Evolutionary conservation across 2,797 vertebrate species (phyloP), one percentile per base, ranked within the genome.

Genomic region (Danio choprae): DNA sequence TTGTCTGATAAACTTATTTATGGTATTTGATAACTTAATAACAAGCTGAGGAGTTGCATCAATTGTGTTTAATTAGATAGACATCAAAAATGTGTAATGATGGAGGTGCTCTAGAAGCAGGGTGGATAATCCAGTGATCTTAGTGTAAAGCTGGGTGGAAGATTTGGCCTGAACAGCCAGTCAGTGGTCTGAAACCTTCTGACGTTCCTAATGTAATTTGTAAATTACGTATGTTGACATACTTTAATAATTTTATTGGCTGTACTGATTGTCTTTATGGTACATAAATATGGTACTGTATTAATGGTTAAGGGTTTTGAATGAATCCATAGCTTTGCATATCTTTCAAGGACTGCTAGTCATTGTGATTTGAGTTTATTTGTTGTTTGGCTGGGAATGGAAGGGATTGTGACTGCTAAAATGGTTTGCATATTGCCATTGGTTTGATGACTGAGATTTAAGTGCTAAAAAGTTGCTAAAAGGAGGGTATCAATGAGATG

Each of bases 221-320:
- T 18, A 20, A 55, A 20, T 20, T 29, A 29, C 3, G 3, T 55
- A 18, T 55, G 18, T 6, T 11, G 9, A 22, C 53, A 56, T 11
- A 56, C 29, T 59, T 15, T 3, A 59, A 36, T 0, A 59, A 36
- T 4, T 7, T 13, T 36, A 59, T 36, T 3, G 56, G 56, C 12
- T 58, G 11, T 58, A 29, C 29, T 29, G n/a, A 29, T 29, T 29
- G 29, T 29, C 29, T 1, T 29, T 29, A 29, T 1, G 29, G 29
- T 29, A 1, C 29, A 29, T 29, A 3, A 29, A 29, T 29, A 29
- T 29, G 29, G 29, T 29, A 7, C 22, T 15, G 6, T 15, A 36
- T 59, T 36, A 59, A 36, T 59, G 56, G 56, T 59, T 59, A 59
- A 59, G 20, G 5, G 5, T 59, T 58, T 59, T 59, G 58, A n/a